Conservation (phyloP, 2,113 vertebrate species). For the Leptodactylus fuscus region DNA sequence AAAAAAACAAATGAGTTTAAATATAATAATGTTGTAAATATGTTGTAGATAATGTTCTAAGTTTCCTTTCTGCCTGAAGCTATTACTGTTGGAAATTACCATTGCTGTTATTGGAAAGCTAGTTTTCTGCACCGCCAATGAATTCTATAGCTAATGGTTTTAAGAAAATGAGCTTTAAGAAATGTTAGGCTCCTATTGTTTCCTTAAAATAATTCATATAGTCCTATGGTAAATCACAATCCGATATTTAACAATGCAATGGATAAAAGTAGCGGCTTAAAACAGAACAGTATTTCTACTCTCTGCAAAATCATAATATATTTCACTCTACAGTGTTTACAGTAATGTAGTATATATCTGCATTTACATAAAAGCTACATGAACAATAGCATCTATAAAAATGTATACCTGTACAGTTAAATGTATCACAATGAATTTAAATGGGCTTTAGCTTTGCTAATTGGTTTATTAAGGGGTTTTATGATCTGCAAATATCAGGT, state of each 20-base stretch:
- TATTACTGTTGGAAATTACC: slow-evolving; percentile 14
- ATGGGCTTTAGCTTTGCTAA: no score
- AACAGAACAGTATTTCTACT: not conserved
- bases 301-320: not conserved
- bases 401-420: not conserved
- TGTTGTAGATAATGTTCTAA: not conserved
- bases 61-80: slow-evolving; percentile 15
- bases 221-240: not conserved
- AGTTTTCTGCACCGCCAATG: slow-evolving; percentile 2
- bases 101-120: not conserved
- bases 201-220: not conserved
- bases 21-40: slow-evolving; percentile 23
- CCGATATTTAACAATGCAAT: not conserved
- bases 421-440: no score
- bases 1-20: slow-evolving; percentile 60
- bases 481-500: no score
- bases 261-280: not conserved
- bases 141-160: slow-evolving; percentile 22
- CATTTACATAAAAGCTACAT: not conserved
- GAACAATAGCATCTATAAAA: not conserved
- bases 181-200: not conserved
- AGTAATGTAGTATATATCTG: no score
- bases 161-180: slow-evolving; percentile 25
- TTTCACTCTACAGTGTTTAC: not conserved
- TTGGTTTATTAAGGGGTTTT: no score